Evolutionary conservation across 2,113 vertebrate species (phyloP).

Genomic region (Aphyosemion australe): DNA sequence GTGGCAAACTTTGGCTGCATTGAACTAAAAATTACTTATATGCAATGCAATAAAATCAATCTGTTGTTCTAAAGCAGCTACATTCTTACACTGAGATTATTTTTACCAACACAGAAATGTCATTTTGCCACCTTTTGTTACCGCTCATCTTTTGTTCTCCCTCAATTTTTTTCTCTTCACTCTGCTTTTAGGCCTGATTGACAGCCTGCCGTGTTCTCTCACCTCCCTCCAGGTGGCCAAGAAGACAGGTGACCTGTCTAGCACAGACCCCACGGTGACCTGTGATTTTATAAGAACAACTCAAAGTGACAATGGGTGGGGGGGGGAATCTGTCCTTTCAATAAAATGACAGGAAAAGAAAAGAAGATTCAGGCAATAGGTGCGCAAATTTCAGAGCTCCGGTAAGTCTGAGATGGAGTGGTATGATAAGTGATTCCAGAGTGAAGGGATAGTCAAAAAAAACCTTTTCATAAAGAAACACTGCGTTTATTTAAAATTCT

Average conservation of each 20-base stretch:
- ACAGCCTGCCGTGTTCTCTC: constrained; percentile 53
- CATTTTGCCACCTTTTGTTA: background rate
- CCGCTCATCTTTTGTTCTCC: background rate
- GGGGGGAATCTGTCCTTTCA: constrained; percentile 13
- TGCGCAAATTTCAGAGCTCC: background rate
- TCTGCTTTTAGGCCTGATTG: constrained; percentile 39
- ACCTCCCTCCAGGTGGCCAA: constrained; percentile 44
- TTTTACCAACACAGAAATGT: constrained; percentile 17
- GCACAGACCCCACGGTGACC: constrained; percentile 7
- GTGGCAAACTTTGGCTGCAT: too few species aligned
- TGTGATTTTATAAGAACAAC: constrained; percentile 45
- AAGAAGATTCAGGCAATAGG: constrained; percentile 8
- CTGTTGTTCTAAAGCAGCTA: background rate
- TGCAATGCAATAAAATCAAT: too few species aligned
- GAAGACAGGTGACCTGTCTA: constrained; percentile 52
- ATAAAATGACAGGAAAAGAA: constrained; percentile 25
- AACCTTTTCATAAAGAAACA: background rate
- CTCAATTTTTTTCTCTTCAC: background rate
- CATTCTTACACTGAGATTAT: too few species aligned
- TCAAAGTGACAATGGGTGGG: constrained; percentile 22
- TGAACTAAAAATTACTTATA: too few species aligned
- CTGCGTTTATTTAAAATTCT: background rate
- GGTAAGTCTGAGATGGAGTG: constrained; percentile 5
- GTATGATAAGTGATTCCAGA: constrained; percentile 31
- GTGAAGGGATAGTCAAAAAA: constrained; percentile 38